Conservation (phyloP, 2,797 vertebrate species). For the Botia almorhae region DNA sequence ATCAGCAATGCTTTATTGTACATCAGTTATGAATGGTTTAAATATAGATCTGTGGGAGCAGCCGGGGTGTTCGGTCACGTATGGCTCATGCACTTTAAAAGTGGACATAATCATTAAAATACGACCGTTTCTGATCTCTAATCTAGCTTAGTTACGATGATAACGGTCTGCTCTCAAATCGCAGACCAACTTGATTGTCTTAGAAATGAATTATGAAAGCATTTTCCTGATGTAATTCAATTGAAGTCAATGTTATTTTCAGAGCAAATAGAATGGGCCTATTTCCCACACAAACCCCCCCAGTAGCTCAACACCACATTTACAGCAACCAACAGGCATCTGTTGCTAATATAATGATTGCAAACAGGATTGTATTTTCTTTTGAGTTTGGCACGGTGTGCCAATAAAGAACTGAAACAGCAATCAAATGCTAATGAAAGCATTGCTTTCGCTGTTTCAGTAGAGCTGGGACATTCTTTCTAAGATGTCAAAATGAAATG, state of each 20-base stretch:
- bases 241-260: slow-evolving; percentile 2
- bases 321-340: background rate
- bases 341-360: slow-evolving; percentile 5
- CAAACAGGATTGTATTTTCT: slow-evolving; percentile 22
- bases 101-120: background rate
- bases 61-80: background rate
- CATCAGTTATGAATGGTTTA: slow-evolving; percentile 11
- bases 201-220: slow-evolving; percentile 76
- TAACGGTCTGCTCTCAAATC: slow-evolving; percentile 41
- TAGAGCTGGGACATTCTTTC: background rate
- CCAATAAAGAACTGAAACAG: slow-evolving; percentile 10
- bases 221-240: background rate
- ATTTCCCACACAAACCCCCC: slow-evolving; percentile 16
- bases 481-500: slow-evolving; percentile 11
- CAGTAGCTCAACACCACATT: background rate
- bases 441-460: background rate
- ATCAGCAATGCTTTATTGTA: background rate
- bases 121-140: slow-evolving; percentile 4
- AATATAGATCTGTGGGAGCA: slow-evolving; percentile 3
- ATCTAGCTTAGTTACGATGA: slow-evolving; percentile 27
- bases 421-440: background rate
- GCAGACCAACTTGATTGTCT: slow-evolving; percentile 72
- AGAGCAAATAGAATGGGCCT: background rate
- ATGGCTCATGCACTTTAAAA: background rate
- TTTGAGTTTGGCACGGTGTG: slow-evolving; percentile 22